Base-by-base conservation (phyloP, 2,888 invertebrate genomes). In the Apodemia mormo region DNA sequence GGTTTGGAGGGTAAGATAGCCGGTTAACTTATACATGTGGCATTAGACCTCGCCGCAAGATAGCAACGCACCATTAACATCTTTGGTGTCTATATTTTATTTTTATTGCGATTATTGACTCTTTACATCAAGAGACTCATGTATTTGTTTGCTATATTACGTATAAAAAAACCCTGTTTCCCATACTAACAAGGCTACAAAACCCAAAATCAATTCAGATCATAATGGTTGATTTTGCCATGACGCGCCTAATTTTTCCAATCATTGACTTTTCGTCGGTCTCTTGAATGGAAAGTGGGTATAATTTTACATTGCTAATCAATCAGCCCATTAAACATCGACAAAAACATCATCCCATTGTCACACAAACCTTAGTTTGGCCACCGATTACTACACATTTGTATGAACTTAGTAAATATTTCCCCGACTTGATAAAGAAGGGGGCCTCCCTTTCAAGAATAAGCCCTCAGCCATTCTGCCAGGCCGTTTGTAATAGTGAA, bases 341-440 rank as follows among this genome's bases (percentile, higher is more conserved):
- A 78, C 78, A 80, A 79, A 77, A 73, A 70, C 70, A 68, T 72
- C 72, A 70, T 71, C 68, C 73, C 67, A 77, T 78, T 79, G 76
- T 81, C 66, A 67, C 64, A 70, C 69, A 79, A 78, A 72, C 73
- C 69, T 73, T 78, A 82, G 81, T 82, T 80, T 75, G 75, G 70
- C 75, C 72, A 79, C 80, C 14, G 58, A 61, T 30, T 61, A 33
- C 14, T 5, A 2, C 14, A 49, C 49, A 49, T 49, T 49, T 14
- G 6, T 49, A 10, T 10, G 10, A 45, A 45, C 10, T 45, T 5
- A 10, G 10, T 45, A 43, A 8, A 43, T 2, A 43, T 22, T 22
- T 22, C 22, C 22, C 22, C 22, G 22, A 22, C 22, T 22, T 22
- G 22, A 22, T 22, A 22, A 22, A 22, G 22, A 22, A 22, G 22